Base-by-base conservation (phyloP, 2,113 vertebrate genomes). In the Rhagologus leucostigma region DNA sequence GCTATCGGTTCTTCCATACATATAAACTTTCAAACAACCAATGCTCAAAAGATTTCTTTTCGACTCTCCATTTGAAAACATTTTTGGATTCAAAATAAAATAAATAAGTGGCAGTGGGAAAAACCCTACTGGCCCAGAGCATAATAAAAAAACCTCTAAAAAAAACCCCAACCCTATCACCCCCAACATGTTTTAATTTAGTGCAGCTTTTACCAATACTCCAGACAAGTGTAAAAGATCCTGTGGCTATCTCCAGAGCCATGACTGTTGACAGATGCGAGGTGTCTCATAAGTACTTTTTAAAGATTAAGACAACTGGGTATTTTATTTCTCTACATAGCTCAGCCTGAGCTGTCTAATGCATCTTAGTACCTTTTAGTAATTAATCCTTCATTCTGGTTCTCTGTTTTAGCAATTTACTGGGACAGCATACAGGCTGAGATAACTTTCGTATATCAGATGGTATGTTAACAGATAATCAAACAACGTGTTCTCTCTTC, bases 111-210 rank as follows among this genome's bases (percentile, higher is more conserved):
- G 15, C 53, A 92, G 17, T 7, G 1, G 32, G 16, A 13, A 84
- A 84, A 91, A 80, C 24, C 29, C 33, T 59, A 59, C 29, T 20
- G 12, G 11, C 9, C 16, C 18, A 42, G 22, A 70, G 8, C 14
- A 4, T 16, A 70, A 57, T 4, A 33, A 29, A 9, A 10, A 62
- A 39, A 2, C 0, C 4, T 33, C 21, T 11, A 22, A 24, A 27
- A 56, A 44, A 60, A 32, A 0, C 0, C 10, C 22, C 20, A 42
- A n/a, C 4, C 2, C 4, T 53, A 1, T 2, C 5, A 27, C 27
- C 2, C 14, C 22, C 24, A 50, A 30, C 6, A 71, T 5, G 11
- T 37, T 59, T 17, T 27, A 35, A 5, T 33, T 67, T 30, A 11
- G 23, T 33, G 74, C 21, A 60, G 20, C 21, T 30, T 84, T 79